These are phyloP conservation scores for Mandrillus leucophaeus DNA, from an alignment of 2,113 vertebrate species.

Conservation along the genomic window DNA sequence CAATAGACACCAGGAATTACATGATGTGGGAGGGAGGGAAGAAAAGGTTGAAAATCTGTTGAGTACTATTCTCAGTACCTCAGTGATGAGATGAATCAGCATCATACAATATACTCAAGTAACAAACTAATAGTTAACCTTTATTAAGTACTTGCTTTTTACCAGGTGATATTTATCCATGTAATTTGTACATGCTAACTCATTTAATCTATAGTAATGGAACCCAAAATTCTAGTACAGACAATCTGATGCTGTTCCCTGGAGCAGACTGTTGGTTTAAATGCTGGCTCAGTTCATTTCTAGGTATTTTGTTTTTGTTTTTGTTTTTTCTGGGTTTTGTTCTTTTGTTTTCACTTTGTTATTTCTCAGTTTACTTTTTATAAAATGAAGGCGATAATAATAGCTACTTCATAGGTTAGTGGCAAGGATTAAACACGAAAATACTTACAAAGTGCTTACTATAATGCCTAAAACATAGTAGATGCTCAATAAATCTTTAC, in stretches of 20 bases:
- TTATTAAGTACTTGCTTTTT: background rate
- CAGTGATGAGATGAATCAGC: too few relatives aligned
- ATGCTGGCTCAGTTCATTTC: background rate
- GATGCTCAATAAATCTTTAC: background rate
- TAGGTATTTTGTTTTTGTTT: background rate
- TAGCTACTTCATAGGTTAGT: background rate
- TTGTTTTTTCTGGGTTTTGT: background rate
- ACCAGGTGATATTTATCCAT: background rate
- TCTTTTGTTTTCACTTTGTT: background rate
- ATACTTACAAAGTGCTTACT: background rate
- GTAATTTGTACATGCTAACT: background rate
- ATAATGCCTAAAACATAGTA: background rate
- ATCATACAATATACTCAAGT: too few relatives aligned
- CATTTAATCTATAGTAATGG: background rate
- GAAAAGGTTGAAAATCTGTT: too few relatives aligned
- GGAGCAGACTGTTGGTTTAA: background rate
- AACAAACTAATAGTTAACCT: background rate
- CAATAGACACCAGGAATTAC: too few relatives aligned
- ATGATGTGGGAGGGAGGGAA: too few relatives aligned
- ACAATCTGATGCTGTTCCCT: background rate
- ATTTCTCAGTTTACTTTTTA: background rate
- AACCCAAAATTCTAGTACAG: background rate
- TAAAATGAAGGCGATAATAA: background rate
- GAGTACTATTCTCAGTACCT: too few relatives aligned
- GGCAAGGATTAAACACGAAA: background rate